A percentile compares a stretch with the other conserved stretches of the same genome.
phyloP scores from a whole-genome alignment of 2,113 vertebrate species.

The Ctenodactylus gundi region DNA sequence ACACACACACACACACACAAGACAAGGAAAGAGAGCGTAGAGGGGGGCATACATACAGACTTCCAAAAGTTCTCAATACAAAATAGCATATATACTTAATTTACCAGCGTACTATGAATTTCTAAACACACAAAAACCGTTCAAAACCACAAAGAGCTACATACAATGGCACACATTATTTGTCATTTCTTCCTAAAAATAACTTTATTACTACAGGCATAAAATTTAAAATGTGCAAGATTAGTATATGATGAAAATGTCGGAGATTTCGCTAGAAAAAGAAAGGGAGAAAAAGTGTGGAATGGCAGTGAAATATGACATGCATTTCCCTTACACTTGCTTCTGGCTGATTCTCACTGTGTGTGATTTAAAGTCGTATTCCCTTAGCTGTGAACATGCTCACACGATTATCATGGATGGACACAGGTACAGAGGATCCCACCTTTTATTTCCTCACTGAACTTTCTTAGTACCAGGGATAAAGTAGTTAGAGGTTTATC shows the following conservation, averaged over 20 bases:
- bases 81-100: neutral
- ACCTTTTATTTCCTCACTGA: neutral
- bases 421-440: neutral
- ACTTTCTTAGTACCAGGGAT: neutral
- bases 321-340: neutral
- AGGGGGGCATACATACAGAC: accelerated
- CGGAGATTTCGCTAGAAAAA: neutral
- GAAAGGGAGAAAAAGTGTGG: neutral
- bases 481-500: neutral
- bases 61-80: neutral
- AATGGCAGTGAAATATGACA: neutral
- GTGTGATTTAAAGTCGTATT: neutral
- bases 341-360: neutral
- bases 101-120: neutral
- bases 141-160: neutral
- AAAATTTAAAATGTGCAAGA: too few relatives aligned
- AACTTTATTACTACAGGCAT: neutral
- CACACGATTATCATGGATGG: neutral
- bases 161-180: neutral
- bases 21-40: too few relatives aligned
- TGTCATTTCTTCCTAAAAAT: neutral
- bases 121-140: neutral
- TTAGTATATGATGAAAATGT: neutral
- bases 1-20: neutral
- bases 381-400: accelerated